Conservation (phyloP, 2,113 vertebrate species). For the Cinclus cinclus region DNA sequence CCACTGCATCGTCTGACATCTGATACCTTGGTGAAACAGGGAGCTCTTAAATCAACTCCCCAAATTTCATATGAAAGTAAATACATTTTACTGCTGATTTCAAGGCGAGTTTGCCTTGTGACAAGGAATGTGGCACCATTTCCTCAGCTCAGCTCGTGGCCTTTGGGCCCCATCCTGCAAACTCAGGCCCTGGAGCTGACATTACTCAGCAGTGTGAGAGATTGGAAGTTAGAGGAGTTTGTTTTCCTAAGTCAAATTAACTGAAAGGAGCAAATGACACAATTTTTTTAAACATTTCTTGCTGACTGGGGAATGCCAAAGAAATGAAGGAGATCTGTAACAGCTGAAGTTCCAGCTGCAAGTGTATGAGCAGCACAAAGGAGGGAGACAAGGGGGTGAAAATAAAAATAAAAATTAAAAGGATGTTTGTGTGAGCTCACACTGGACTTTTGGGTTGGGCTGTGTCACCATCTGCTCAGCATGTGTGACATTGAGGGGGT, state of each 20-base stretch:
- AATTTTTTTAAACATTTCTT: background rate
- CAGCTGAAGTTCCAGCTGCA: background rate
- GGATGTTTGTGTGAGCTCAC: background rate
- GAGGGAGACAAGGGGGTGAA: background rate
- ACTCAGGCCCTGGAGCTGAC: background rate
- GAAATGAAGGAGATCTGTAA: background rate
- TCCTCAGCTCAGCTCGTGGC: background rate
- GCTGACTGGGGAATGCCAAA: background rate
- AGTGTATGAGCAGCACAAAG: slow-evolving; percentile 2
- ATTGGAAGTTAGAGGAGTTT: background rate
- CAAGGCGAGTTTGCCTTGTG: background rate
- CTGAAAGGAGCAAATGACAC: background rate
- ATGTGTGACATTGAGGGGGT: background rate
- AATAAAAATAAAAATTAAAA: background rate
- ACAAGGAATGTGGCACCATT: background rate
- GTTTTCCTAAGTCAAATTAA: slow-evolving; percentile 25
- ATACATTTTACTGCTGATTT: slow-evolving; percentile 31
- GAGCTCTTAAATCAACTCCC: slow-evolving; percentile 64
- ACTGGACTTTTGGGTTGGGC: background rate
- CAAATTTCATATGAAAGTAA: slow-evolving; percentile 50
- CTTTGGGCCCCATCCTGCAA: background rate
- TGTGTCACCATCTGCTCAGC: background rate
- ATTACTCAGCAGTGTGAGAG: background rate
- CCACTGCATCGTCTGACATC: slow-evolving; percentile 43
- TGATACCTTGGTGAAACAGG: slow-evolving; percentile 36